Conservation (phyloP, 2,113 vertebrate genomes). For the Aplodontia rufa region DNA sequence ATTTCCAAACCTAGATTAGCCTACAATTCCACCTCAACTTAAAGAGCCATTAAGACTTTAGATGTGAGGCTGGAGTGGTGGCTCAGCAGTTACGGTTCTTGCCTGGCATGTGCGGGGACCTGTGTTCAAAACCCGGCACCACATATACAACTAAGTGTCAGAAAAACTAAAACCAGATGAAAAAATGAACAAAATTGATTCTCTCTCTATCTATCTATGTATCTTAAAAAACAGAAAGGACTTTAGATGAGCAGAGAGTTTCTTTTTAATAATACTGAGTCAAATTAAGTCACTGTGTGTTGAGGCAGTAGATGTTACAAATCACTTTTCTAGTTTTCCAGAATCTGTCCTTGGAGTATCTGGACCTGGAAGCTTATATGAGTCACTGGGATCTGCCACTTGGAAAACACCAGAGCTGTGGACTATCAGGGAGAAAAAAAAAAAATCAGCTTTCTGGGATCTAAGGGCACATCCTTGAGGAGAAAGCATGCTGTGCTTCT, state of each 20-base stretch:
- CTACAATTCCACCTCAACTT: neutral
- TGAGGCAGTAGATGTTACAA: neutral
- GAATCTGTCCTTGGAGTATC: neutral
- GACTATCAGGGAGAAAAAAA: neutral
- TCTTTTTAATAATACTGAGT: constrained; percentile 20
- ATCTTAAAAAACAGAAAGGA: too few relatives aligned
- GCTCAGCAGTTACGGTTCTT: too few relatives aligned
- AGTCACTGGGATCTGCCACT: neutral
- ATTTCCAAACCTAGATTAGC: neutral
- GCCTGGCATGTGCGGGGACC: too few relatives aligned
- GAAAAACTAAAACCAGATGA: too few relatives aligned
- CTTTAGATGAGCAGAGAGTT: neutral
- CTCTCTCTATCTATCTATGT: too few relatives aligned
- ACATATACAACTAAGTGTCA: too few relatives aligned
- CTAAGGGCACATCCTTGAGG: neutral
- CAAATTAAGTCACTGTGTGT: neutral
- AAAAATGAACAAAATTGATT: too few relatives aligned
- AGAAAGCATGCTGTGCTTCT: neutral
- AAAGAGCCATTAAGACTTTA: neutral
- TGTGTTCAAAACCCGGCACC: too few relatives aligned
- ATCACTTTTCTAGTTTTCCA: neutral
- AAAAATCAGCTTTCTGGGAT: neutral
- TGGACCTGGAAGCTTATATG: neutral
- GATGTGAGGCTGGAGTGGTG: too few relatives aligned
- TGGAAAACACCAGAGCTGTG: neutral